Evolutionary conservation across 2,888 invertebrate genomes (phyloP).

Genomic region (Rotaria socialis): DNA sequence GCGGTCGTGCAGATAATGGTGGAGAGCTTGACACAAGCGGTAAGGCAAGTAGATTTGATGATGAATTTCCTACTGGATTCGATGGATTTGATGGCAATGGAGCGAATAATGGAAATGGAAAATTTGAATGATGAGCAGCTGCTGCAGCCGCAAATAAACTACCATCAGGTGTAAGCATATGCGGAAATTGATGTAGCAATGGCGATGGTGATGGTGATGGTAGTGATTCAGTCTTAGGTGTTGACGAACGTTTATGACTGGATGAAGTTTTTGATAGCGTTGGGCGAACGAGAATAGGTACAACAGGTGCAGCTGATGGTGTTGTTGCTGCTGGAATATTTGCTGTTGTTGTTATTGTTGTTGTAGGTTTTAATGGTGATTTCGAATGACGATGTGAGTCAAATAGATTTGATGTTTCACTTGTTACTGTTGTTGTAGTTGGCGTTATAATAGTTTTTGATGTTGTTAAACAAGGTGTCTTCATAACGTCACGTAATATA

Average conservation of each 20-base stretch:
- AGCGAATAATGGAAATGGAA: neutral
- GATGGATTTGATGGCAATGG: neutral
- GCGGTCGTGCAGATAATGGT: neutral
- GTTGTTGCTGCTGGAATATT: neutral
- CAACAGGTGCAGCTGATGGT: neutral
- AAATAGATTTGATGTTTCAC: slow-evolving; percentile 11
- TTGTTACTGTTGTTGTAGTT: slow-evolving; percentile 8
- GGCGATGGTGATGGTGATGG: too few relatives aligned
- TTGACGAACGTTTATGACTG: neutral
- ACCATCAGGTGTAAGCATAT: slow-evolving; percentile 15
- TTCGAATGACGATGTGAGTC: neutral
- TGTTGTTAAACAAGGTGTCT: slow-evolving; percentile 12
- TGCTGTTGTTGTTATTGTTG: neutral
- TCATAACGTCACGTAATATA: neutral
- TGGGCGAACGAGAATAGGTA: neutral
- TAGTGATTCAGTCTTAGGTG: neutral
- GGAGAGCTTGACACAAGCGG: neutral
- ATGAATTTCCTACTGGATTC: neutral
- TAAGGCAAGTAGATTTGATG: neutral
- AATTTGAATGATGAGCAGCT: neutral
- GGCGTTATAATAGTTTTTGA: neutral
- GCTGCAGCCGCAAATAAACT: neutral
- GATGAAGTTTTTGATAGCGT: neutral
- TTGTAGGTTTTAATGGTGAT: neutral
- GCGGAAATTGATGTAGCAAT: neutral